Percentiles rank a stretch among this genome's conserved stretches.
These are phyloP conservation scores for Ptychoptera albimana DNA, from an alignment of 2,888 invertebrate genomes.

Conservation along the genomic window DNA sequence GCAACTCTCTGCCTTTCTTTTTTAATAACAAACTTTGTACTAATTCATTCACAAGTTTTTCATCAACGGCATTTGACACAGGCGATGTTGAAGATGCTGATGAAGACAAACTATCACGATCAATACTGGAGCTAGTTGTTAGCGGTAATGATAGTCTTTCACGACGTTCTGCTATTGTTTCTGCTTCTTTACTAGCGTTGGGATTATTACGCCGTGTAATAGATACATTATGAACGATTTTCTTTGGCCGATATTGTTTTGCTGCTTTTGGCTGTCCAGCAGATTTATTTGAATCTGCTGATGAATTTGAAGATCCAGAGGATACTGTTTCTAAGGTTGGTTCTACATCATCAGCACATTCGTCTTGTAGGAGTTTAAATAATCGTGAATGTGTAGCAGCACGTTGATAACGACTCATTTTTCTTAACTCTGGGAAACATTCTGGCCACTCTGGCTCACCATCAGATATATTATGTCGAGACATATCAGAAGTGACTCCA, in stretches of 20 bases:
- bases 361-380: slow-evolving; percentile 47
- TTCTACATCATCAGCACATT: slow-evolving; percentile 26
- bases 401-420: slow-evolving; percentile 44
- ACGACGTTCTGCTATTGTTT: slow-evolving; percentile 30
- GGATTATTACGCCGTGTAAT: slow-evolving; percentile 28
- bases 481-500: slow-evolving; percentile 53
- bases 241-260: slow-evolving; percentile 16
- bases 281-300: not conserved
- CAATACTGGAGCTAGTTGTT: slow-evolving; percentile 29
- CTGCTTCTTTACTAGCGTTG: slow-evolving; percentile 21
- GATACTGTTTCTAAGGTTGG: not conserved
- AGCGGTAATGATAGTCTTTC: slow-evolving; percentile 37
- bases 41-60: slow-evolving; percentile 39
- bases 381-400: slow-evolving; percentile 57
- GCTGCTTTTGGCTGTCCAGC: slow-evolving; percentile 4
- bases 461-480: slow-evolving; percentile 44
- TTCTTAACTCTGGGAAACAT: slow-evolving; percentile 38
- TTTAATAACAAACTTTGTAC: slow-evolving; percentile 39
- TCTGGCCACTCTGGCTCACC: slow-evolving; percentile 48
- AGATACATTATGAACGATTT: slow-evolving; percentile 30
- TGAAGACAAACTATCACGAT: slow-evolving; percentile 35
- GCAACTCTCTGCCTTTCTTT: slow-evolving; percentile 36
- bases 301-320: slow-evolving; percentile 1
- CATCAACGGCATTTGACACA: slow-evolving; percentile 32
- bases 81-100: slow-evolving; percentile 36